Conservation (phyloP, 2,888 invertebrate genomes). For the Megalurothrips usitatus region DNA sequence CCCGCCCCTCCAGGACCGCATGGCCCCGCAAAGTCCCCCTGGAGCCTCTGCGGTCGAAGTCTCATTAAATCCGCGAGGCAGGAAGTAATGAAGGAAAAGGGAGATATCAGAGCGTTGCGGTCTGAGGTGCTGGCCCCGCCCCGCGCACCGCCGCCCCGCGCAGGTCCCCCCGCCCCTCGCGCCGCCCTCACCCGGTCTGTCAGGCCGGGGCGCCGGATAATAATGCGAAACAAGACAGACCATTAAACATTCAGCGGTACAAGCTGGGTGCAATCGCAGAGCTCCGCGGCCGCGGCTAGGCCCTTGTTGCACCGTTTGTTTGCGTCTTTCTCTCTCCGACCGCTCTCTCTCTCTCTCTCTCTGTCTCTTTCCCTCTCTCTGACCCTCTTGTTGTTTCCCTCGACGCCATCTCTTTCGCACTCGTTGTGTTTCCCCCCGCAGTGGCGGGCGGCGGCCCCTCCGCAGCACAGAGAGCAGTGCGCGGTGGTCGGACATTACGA, state of each 20-base stretch:
- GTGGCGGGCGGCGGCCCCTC: no score
- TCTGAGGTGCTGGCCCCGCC: neutral
- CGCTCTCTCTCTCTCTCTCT: neutral
- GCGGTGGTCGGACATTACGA: no score
- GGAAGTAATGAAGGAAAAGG: constrained; percentile 26
- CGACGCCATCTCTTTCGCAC: no score
- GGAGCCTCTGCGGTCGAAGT: neutral
- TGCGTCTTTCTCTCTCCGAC: no score
- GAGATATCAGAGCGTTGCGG: constrained; percentile 13
- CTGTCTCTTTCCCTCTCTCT: neutral
- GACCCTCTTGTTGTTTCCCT: no score
- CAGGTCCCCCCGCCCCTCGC: neutral
- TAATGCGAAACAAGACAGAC: constrained; percentile 22
- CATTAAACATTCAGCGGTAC: constrained; percentile 26
- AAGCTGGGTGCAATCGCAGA: constrained; percentile 21
- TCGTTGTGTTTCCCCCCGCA: no score
- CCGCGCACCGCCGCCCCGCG: no score
- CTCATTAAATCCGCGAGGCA: constrained; percentile 24
- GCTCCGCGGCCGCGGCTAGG: neutral
- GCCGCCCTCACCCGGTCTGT: neutral
- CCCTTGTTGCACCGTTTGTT: neutral
- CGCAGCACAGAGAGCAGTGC: no score
- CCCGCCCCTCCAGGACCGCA: neutral
- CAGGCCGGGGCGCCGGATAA: constrained; percentile 1
- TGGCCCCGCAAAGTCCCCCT: neutral